A percentile compares a stretch with the other conserved stretches of the same genome.
These are phyloP conservation scores for Rhynchomys soricoides DNA, from an alignment of 2,113 vertebrate species.

Conservation along the genomic window DNA sequence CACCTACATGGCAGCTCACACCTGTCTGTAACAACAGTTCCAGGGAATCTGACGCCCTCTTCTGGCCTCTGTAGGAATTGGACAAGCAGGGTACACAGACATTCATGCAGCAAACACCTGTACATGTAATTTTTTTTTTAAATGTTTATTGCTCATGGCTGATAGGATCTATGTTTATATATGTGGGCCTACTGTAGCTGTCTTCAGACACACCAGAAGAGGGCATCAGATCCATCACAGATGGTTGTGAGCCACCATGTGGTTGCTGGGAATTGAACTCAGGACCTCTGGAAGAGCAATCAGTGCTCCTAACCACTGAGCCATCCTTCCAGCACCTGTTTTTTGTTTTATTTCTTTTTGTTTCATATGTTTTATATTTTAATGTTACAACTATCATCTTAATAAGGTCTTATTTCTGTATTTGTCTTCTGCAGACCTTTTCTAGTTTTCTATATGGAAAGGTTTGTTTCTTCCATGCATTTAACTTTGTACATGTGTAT, in stretches of 20 bases:
- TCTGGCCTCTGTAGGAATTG: background rate
- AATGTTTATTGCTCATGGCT: background rate
- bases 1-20: background rate
- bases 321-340: too few relatives aligned
- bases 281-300: too few relatives aligned
- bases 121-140: background rate
- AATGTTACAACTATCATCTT: background rate
- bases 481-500: background rate
- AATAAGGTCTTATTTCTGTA: conserved; percentile 16
- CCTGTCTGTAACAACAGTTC: background rate
- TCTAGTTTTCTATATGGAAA: conserved; percentile 32
- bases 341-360: background rate
- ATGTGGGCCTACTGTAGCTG: background rate
- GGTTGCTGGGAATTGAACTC: too few relatives aligned
- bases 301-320: too few relatives aligned
- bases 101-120: background rate
- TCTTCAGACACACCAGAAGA: too few relatives aligned
- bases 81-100: background rate
- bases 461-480: background rate
- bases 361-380: background rate
- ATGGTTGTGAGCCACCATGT: too few relatives aligned
- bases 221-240: too few relatives aligned
- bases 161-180: background rate
- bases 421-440: background rate
- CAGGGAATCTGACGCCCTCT: background rate